Base-by-base conservation (phyloP, 2,888 invertebrate genomes). In the Eilema griseolum region DNA sequence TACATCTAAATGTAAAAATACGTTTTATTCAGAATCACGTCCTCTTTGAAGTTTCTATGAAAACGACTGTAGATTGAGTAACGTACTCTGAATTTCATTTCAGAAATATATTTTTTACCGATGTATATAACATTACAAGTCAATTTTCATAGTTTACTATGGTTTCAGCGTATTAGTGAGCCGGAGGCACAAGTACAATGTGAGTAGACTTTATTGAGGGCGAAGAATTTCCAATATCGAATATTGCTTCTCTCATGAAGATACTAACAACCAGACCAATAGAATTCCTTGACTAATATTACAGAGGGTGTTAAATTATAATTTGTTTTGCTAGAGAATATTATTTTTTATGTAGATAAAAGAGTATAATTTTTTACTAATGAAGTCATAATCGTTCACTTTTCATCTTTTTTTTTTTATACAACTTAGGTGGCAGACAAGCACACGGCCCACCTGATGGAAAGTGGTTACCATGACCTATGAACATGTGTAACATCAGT, bases 141-240 rank as follows among this genome's bases (percentile, higher is more conserved):
- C 59, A 31, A 60, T 56, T 3, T 62, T 33, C 26, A 33, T 16
- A 26, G 57, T 26, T 52, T 65, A 41, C 23, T 68, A 68, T 56
- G 24, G 70, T 65, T 70, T 28, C 63, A 72, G 24, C 69, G 67
- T 72, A 79, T 71, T 63, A 74, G 70, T 73, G 66, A 61, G 68
- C 65, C 66, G 56, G 66, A 64, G 69, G 71, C 73, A 67, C 64
- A 66, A 69, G 59, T 59, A n/a, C 26, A 41, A 66, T 46, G 72
- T 71, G 33, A 52, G 61, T 68, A 67, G 76, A 70, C 72, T 74
- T 74, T 79, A 79, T 71, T 73, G 73, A 65, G 69, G 71, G 62
- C 70, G 66, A 79, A 78, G 80, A 81, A 82, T 82, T 78, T 81
- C 78, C 77, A 81, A 81, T 81, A 82, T 76, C 78, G 76, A 72